A percentile compares a stretch with the other conserved stretches of the same genome.
phyloP scores from a whole-genome alignment of 2,113 vertebrate genomes.

The Opisthocomus hoazin region DNA sequence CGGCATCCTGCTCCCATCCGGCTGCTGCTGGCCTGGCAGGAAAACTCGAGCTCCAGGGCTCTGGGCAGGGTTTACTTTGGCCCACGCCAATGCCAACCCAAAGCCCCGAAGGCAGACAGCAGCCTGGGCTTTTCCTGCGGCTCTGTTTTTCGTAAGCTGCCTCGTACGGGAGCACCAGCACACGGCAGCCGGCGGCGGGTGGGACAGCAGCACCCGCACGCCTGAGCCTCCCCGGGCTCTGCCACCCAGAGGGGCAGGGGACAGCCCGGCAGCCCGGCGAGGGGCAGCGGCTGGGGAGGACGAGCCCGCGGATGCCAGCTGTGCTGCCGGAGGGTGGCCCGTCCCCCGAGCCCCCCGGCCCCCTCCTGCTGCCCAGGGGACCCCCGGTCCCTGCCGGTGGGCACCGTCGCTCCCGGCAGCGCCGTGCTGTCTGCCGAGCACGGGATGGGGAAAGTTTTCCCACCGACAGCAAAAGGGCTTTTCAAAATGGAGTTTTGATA shows the following conservation, averaged over 20 bases:
- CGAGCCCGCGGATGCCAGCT: not conserved
- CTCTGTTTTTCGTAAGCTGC: not conserved
- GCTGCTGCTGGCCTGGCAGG: not conserved
- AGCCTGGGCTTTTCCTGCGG: not conserved
- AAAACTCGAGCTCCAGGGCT: not conserved
- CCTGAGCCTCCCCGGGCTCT: not conserved
- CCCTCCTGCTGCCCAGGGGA: not conserved
- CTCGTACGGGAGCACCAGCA: not conserved
- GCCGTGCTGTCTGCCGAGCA: not conserved
- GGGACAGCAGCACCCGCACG: not conserved
- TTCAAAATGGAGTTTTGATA: not conserved
- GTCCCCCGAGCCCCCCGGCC: fast-evolving
- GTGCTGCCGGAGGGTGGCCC: no score
- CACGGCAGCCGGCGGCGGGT: fast-evolving
- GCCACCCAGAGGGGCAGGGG: not conserved
- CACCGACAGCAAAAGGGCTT: not conserved
- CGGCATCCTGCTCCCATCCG: not conserved
- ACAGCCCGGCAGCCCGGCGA: no score
- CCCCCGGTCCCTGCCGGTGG: fast-evolving
- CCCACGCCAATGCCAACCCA: not conserved
- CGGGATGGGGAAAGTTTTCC: not conserved
- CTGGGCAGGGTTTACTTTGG: not conserved
- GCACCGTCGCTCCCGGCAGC: not conserved
- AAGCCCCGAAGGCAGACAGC: not conserved
- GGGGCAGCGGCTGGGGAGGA: not conserved